A percentile compares a stretch with the other conserved stretches of the same genome.
These are phyloP conservation scores for Forbesichthys papilliferus DNA, from an alignment of 2,113 vertebrate genomes.

Conservation along the genomic window DNA sequence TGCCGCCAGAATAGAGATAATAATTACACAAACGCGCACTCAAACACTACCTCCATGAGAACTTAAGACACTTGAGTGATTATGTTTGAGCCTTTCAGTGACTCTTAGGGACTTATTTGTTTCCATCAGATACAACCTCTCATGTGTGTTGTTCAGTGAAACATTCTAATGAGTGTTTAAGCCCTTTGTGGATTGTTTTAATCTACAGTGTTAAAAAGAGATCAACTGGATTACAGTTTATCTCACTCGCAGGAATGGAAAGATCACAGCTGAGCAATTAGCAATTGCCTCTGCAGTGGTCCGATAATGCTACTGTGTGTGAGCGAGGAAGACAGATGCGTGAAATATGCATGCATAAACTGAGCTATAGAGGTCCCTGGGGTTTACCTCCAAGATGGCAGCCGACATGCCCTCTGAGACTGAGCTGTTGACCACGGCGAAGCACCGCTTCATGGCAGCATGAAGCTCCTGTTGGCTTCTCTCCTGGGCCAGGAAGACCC, in stretches of 20 bases:
- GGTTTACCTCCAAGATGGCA: conserved; percentile 89
- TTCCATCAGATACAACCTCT: conserved; percentile 39
- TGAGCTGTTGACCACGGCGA: conserved; percentile 90
- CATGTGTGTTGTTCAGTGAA: conserved; percentile 51
- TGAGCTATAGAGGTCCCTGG: neutral
- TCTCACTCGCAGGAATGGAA: conserved; percentile 46
- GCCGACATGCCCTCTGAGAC: conserved; percentile 95
- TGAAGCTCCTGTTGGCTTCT: conserved; percentile 86
- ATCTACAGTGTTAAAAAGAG: conserved; percentile 65
- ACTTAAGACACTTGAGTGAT: neutral
- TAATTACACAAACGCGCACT: neutral
- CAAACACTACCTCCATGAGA: neutral
- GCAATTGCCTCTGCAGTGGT: conserved; percentile 47
- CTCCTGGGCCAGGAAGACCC: conserved; percentile 83
- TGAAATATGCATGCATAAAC: neutral
- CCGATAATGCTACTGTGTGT: conserved; percentile 36
- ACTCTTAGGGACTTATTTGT: conserved; percentile 37
- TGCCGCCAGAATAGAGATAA: conserved; percentile 50
- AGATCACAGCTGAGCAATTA: conserved; percentile 48
- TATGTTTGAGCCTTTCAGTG: conserved; percentile 7
- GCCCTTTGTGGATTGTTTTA: conserved; percentile 62
- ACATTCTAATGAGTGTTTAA: conserved; percentile 64
- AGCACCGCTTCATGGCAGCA: conserved; percentile 79
- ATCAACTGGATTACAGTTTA: conserved; percentile 69
- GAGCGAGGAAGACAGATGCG: conserved; percentile 13